A percentile compares a stretch with the other conserved stretches of the same genome.
Evolutionary conservation across 2,797 vertebrate species (phyloP).

Genomic region (Heliangelus exortis): DNA sequence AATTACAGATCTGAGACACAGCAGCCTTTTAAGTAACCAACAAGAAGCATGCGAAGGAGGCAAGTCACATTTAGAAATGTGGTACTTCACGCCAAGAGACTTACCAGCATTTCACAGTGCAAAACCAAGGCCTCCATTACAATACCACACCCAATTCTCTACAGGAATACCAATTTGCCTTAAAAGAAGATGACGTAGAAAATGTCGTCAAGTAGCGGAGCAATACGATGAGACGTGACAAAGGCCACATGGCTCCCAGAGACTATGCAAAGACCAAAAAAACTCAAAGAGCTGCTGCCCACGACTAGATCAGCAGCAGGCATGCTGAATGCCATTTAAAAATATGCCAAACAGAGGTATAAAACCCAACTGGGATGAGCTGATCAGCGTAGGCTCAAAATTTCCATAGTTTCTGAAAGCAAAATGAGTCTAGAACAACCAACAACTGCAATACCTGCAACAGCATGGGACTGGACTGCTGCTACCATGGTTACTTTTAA

Average conservation of each 20-base stretch:
- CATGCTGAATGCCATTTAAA: rapidly evolving
- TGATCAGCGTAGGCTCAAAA: not conserved
- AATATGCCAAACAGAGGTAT: rapidly evolving
- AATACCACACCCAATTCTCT: not conserved
- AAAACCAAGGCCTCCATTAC: not conserved
- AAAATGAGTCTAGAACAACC: not conserved
- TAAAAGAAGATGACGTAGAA: not conserved
- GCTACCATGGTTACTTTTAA: not conserved
- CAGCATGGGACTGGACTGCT: not conserved
- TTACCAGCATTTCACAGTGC: not conserved
- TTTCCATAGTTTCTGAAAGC: not conserved
- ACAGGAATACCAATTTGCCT: not conserved
- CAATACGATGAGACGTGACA: not conserved
- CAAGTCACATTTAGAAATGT: not conserved
- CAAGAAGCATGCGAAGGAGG: not conserved
- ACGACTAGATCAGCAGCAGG: not conserved
- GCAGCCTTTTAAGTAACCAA: not conserved
- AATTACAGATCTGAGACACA: not conserved
- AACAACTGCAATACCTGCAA: not conserved
- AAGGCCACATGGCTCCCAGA: not conserved
- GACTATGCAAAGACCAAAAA: not conserved
- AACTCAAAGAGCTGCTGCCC: rapidly evolving
- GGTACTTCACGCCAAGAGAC: not conserved
- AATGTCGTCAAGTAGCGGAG: not conserved
- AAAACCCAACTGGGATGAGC: not conserved